phyloP scores from a whole-genome alignment of 2,888 invertebrate genomes.

The Cerastis rubricosa region DNA sequence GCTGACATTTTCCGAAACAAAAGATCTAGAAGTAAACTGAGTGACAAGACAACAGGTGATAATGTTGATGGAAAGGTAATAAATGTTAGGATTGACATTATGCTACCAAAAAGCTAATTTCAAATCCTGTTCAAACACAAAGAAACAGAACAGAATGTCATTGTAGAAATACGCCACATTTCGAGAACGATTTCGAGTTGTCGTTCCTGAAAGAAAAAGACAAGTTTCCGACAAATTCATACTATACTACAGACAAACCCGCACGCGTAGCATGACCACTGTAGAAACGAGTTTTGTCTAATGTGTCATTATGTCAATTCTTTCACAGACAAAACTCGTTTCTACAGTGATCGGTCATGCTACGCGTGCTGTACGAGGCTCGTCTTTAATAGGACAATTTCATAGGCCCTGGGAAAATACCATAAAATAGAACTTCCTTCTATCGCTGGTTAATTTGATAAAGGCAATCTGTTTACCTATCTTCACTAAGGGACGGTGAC shows the following conservation, averaged over 20 bases:
- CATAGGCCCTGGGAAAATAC: conserved; percentile 5
- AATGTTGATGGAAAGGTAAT: not conserved
- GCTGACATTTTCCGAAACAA: not conserved
- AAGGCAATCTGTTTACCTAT: not conserved
- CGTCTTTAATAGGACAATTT: not conserved
- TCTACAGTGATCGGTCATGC: too few relatives aligned
- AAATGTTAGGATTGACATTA: not conserved
- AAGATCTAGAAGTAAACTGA: not conserved
- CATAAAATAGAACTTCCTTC: not conserved
- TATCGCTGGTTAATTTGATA: conserved; percentile 6
- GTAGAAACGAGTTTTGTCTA: too few relatives aligned
- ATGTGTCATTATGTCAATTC: too few relatives aligned
- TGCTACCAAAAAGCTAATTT: not conserved
- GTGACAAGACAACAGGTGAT: not conserved
- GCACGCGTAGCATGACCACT: too few relatives aligned
- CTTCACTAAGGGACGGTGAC: not conserved
- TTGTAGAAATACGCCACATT: not conserved
- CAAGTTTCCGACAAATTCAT: not conserved
- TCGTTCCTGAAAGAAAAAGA: not conserved
- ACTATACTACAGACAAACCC: not conserved
- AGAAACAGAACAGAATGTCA: not conserved
- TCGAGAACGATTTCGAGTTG: not conserved
- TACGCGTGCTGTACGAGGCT: too few relatives aligned
- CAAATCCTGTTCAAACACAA: too few relatives aligned
- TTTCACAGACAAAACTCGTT: too few relatives aligned